A percentile compares a stretch with the other conserved stretches of the same genome.
phyloP scores from a whole-genome alignment of 2,888 invertebrate genomes.

The Sclerodermus sp. region DNA sequence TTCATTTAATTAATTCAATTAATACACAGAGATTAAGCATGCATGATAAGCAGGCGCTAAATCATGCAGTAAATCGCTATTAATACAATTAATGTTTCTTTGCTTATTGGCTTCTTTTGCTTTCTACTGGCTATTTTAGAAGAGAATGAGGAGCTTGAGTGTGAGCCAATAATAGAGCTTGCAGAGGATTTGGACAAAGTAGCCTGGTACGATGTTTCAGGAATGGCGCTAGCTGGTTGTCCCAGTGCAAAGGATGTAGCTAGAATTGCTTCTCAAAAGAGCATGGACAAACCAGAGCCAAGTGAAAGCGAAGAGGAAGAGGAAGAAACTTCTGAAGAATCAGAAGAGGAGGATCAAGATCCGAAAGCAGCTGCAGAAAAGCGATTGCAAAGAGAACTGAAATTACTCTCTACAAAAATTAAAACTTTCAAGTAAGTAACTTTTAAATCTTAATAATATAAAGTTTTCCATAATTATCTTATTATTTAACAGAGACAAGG shows the following conservation, averaged over 20 bases:
- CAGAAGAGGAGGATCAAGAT: conserved; percentile 68
- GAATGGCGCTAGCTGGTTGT: conserved; percentile 55
- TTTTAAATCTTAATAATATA: neutral
- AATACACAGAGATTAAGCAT: neutral
- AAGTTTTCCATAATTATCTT: neutral
- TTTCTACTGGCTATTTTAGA: conserved; percentile 5
- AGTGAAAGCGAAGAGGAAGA: conserved; percentile 51
- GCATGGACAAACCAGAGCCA: conserved; percentile 45
- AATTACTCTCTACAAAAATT: conserved; percentile 64
- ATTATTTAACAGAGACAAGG: conserved; percentile 63
- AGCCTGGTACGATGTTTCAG: conserved; percentile 53
- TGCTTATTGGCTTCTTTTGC: conserved; percentile 15
- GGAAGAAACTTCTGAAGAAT: conserved; percentile 62
- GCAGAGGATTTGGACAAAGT: conserved; percentile 40
- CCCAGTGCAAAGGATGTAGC: conserved; percentile 56
- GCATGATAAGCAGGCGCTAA: neutral
- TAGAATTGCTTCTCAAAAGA: conserved; percentile 52
- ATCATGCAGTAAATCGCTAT: neutral
- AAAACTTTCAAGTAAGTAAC: conserved; percentile 54
- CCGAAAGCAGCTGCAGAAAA: conserved; percentile 66
- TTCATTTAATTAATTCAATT: neutral
- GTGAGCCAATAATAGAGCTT: conserved; percentile 44
- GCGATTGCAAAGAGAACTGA: conserved; percentile 69
- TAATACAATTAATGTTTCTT: neutral
- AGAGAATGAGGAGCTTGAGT: conserved; percentile 15